A percentile compares a stretch with the other conserved stretches of the same genome.
Conservation (phyloP, 2,888 invertebrate genomes). For the Mermis nigrescens region DNA sequence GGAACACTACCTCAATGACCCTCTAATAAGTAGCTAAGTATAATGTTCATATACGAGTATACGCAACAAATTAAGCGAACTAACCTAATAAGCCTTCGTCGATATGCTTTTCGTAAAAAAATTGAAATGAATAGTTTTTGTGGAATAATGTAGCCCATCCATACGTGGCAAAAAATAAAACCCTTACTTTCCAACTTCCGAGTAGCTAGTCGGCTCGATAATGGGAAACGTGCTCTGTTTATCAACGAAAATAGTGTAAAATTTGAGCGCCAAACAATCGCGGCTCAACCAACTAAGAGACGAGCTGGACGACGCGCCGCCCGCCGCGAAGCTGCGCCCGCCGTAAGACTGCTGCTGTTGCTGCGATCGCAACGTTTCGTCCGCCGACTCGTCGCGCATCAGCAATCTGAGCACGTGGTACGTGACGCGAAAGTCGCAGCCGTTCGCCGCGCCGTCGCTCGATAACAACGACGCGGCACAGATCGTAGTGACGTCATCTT, state of each 20-base stretch:
- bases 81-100: too few relatives aligned
- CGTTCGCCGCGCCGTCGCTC: too few relatives aligned
- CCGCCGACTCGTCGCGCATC: background rate
- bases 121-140: too few relatives aligned
- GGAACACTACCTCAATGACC: too few relatives aligned
- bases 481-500: too few relatives aligned
- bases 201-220: background rate
- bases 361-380: background rate
- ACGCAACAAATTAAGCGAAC: too few relatives aligned
- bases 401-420: background rate
- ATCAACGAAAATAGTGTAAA: constrained; percentile 18
- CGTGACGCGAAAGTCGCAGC: background rate
- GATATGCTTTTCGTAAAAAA: too few relatives aligned
- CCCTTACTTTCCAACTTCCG: background rate
- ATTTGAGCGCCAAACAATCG: constrained; percentile 15
- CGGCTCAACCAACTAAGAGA: background rate
- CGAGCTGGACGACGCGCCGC: background rate
- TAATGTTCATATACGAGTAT: too few relatives aligned
- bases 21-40: too few relatives aligned
- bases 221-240: background rate
- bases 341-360: background rate
- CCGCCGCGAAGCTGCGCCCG: background rate
- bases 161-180: too few relatives aligned
- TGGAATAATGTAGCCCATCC: too few relatives aligned
- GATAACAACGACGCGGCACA: too few relatives aligned